These are phyloP conservation scores for Gymnoscopelus braueri DNA, from an alignment of 2,797 vertebrate genomes.

Conservation along the genomic window DNA sequence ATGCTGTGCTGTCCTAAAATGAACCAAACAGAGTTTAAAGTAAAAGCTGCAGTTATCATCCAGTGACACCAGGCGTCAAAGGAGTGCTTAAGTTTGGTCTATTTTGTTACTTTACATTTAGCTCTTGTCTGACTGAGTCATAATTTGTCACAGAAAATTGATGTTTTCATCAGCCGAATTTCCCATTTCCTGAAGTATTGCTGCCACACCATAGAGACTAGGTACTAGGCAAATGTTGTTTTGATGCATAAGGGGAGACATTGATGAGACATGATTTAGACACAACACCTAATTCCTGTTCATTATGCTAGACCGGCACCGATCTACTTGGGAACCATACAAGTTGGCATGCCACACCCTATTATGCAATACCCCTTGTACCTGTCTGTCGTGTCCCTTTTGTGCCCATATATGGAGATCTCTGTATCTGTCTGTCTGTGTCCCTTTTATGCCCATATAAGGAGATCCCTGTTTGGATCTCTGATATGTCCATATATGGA, in stretches of 20 bases:
- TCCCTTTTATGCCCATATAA: too few relatives aligned
- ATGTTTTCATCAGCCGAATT: conserved; percentile 4
- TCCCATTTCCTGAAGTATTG: not conserved
- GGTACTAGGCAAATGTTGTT: conserved; percentile 29
- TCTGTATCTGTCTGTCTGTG: too few relatives aligned
- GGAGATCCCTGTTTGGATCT: too few relatives aligned
- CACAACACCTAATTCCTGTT: conserved; percentile 24
- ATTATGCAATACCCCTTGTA: too few relatives aligned
- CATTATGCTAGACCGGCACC: conserved; percentile 17
- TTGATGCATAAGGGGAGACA: conserved; percentile 31
- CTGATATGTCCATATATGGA: too few relatives aligned
- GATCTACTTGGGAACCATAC: too few relatives aligned
- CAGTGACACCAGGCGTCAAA: conserved; percentile 31
- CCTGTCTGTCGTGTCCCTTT: too few relatives aligned
- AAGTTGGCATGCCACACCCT: too few relatives aligned
- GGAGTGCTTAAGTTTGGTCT: conserved; percentile 27
- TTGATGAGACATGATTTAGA: conserved; percentile 32
- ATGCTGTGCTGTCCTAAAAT: conserved; percentile 17
- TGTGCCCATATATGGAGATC: too few relatives aligned
- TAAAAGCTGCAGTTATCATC: conserved; percentile 3
- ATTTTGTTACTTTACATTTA: conserved; percentile 22
- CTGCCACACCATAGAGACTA: not conserved
- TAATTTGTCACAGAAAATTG: conserved; percentile 25
- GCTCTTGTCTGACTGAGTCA: conserved; percentile 11
- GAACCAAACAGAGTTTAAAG: not conserved